Conservation (phyloP, 2,113 vertebrate species). For the Rhineura floridana region DNA sequence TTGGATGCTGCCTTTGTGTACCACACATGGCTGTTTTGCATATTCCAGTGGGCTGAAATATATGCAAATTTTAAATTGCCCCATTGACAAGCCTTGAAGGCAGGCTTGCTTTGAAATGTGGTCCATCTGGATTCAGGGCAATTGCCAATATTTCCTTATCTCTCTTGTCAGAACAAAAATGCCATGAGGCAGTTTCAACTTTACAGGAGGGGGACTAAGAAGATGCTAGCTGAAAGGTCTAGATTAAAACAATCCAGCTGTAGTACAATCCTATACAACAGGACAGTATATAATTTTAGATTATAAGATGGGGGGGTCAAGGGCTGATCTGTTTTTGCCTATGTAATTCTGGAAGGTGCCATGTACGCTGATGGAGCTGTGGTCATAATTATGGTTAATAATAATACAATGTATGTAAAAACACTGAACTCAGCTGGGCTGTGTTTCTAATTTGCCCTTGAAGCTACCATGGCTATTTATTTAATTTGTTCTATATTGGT, state of each 20-base stretch:
- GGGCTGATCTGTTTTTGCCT: background rate
- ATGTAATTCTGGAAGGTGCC: background rate
- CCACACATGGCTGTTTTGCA: background rate
- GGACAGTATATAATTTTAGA: background rate
- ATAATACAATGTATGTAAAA: background rate
- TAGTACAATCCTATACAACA: background rate
- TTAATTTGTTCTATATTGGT: background rate
- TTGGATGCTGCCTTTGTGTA: background rate
- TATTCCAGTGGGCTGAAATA: background rate
- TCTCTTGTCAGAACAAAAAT: accelerated
- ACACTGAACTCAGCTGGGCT: background rate
- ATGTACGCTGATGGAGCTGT: background rate
- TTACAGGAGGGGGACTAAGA: background rate
- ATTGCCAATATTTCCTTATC: background rate
- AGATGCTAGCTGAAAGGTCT: no score
- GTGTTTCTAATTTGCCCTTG: background rate
- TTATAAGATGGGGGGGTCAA: no score
- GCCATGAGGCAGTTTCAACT: background rate
- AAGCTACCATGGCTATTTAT: background rate
- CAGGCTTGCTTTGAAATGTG: background rate
- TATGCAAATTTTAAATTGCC: background rate
- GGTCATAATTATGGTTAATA: no score
- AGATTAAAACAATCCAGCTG: background rate
- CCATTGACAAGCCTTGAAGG: background rate
- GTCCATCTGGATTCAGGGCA: background rate